A percentile compares a stretch with the other conserved stretches of the same genome.
phyloP scores from a whole-genome alignment of 2,113 vertebrate genomes.

The Cololabis saira region DNA sequence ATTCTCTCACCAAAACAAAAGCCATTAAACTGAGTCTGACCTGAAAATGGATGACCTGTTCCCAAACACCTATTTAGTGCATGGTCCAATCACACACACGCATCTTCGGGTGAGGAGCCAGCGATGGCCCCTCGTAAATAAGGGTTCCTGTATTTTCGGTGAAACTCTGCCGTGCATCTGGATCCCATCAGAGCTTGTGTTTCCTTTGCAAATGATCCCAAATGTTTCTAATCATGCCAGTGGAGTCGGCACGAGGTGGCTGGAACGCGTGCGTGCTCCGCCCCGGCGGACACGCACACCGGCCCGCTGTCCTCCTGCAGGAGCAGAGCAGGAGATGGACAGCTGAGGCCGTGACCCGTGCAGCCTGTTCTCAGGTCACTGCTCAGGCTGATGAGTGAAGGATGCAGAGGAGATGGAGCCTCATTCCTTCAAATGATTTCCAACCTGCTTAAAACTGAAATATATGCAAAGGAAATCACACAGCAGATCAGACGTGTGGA shows the following conservation, averaged over 20 bases:
- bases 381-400: conserved; percentile 40
- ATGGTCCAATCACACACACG: conserved; percentile 39
- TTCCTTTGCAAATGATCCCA: conserved; percentile 79
- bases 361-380: conserved; percentile 56
- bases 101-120: conserved; percentile 70
- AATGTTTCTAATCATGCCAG: conserved; percentile 82
- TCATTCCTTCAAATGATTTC: no score
- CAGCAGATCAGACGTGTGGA: no score
- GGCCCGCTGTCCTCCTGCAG: conserved; percentile 57
- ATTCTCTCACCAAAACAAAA: conserved; percentile 39
- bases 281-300: conserved; percentile 52
- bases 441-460: no score
- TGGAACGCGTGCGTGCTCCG: conserved; percentile 31
- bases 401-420: conserved; percentile 9
- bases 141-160: conserved; percentile 74
- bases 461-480: no score
- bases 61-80: conserved; percentile 42
- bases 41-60: conserved; percentile 55
- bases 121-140: conserved; percentile 77
- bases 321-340: conserved; percentile 53
- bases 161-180: conserved; percentile 78
- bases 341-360: conserved; percentile 51
- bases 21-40: conserved; percentile 49
- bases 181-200: conserved; percentile 77
- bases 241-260: conserved; percentile 72